Percentiles rank a stretch among this genome's conserved stretches.
Conservation (phyloP, 2,888 invertebrate species). For the Archips crataeganus region DNA sequence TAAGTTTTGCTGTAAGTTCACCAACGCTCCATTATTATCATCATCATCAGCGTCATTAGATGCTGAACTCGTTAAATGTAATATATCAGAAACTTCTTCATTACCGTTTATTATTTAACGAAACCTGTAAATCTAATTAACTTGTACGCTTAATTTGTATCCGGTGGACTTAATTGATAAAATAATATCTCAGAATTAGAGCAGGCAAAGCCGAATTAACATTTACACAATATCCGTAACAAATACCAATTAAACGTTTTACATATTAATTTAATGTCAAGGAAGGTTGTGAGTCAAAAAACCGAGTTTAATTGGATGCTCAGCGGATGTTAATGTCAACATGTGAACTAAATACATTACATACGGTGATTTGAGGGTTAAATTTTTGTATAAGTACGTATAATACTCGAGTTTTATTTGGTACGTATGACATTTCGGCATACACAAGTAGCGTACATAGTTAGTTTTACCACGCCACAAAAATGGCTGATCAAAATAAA, state of each 20-base stretch:
- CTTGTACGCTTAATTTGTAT: constrained; percentile 5
- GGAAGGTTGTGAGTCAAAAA: constrained; percentile 55
- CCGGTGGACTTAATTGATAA: constrained; percentile 8
- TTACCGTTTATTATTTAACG: neutral
- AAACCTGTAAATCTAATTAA: neutral
- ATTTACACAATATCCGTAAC: constrained; percentile 48
- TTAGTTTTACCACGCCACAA: neutral
- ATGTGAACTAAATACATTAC: constrained; percentile 21
- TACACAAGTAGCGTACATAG: neutral
- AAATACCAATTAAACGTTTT: constrained; percentile 20
- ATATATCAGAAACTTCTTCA: neutral
- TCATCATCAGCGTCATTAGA: neutral
- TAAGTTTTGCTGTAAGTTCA: no score
- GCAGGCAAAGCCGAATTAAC: constrained; percentile 33
- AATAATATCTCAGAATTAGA: constrained; percentile 8
- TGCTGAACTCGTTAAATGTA: neutral
- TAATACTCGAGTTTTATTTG: neutral
- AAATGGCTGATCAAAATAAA: no score
- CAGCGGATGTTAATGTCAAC: constrained; percentile 48
- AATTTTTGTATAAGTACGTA: neutral
- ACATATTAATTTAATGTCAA: constrained; percentile 26
- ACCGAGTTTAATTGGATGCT: constrained; percentile 45
- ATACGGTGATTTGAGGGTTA: constrained; percentile 1
- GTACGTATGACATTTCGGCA: neutral
- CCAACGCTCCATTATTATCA: no score